A percentile compares a stretch with the other conserved stretches of the same genome.
Conservation (phyloP, 2,888 invertebrate genomes). For the Mechanitis mazaeus region DNA sequence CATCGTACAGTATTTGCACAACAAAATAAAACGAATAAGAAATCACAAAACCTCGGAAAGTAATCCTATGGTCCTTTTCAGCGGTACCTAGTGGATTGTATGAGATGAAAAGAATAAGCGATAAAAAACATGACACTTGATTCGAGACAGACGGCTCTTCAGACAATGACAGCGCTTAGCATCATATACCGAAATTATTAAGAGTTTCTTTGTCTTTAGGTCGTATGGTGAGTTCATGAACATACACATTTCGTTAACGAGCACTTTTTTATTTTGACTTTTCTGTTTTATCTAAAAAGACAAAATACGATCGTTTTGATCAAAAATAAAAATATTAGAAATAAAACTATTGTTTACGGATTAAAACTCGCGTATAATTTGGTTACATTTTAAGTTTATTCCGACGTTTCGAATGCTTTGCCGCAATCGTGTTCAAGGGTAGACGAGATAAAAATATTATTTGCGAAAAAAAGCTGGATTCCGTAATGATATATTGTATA, state of each 20-base stretch:
- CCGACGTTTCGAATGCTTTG: no score
- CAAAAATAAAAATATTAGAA: no score
- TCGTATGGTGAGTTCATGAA: neutral
- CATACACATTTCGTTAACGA: slow-evolving; percentile 3
- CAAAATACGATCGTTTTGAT: no score
- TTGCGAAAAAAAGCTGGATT: no score
- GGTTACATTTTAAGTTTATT: no score
- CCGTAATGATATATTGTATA: no score
- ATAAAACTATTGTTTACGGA: no score
- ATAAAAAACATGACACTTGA: slow-evolving; percentile 65
- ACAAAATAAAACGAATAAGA: slow-evolving; percentile 2
- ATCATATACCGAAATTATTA: slow-evolving; percentile 22
- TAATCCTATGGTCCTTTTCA: slow-evolving; percentile 11
- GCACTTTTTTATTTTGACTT: no score
- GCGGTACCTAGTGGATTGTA: slow-evolving; percentile 21
- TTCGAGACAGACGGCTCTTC: slow-evolving; percentile 63
- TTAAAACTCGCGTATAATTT: no score
- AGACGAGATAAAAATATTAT: no score
- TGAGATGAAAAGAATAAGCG: slow-evolving; percentile 47
- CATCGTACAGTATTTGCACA: neutral
- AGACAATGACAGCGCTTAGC: slow-evolving; percentile 66
- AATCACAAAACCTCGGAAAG: slow-evolving; percentile 2
- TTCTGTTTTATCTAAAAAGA: no score
- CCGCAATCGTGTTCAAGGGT: no score
- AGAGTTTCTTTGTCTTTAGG: slow-evolving; percentile 7